These are phyloP conservation scores for Acromyrmex charruanus DNA, from an alignment of 1,140 invertebrate species.

Conservation along the genomic window DNA sequence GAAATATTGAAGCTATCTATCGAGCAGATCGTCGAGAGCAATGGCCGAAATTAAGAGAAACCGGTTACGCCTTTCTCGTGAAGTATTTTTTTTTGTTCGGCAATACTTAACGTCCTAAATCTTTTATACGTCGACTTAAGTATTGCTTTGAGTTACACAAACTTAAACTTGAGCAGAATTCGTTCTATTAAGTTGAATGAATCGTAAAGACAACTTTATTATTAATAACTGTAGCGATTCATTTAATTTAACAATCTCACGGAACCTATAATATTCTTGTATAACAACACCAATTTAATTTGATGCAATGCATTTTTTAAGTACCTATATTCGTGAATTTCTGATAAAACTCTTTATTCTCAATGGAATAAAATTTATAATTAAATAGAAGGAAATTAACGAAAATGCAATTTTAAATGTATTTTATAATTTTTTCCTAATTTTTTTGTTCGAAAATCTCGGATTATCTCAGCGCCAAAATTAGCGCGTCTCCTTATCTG, in stretches of 20 bases:
- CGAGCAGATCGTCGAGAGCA: slow-evolving; percentile 24
- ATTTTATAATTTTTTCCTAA: background rate
- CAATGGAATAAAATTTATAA: background rate
- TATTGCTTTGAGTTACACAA: background rate
- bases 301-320: background rate
- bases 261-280: background rate
- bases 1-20: slow-evolving; percentile 36
- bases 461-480: slow-evolving; percentile 29
- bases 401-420: background rate
- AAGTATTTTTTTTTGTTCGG: background rate
- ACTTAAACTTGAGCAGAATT: background rate
- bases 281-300: background rate
- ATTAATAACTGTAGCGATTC: background rate
- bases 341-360: background rate
- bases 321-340: background rate
- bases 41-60: slow-evolving; percentile 49
- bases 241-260: background rate
- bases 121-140: background rate
- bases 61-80: slow-evolving; percentile 14
- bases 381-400: background rate
- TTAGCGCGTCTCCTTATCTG: slow-evolving; percentile 39
- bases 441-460: background rate
- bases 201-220: background rate
- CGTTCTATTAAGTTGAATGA: background rate
- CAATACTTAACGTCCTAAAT: background rate